Evolutionary conservation across 1,140 invertebrate genomes (phyloP), one percentile per base, ranked within the genome.

Genomic region (Drosophila punjabiensis): DNA sequence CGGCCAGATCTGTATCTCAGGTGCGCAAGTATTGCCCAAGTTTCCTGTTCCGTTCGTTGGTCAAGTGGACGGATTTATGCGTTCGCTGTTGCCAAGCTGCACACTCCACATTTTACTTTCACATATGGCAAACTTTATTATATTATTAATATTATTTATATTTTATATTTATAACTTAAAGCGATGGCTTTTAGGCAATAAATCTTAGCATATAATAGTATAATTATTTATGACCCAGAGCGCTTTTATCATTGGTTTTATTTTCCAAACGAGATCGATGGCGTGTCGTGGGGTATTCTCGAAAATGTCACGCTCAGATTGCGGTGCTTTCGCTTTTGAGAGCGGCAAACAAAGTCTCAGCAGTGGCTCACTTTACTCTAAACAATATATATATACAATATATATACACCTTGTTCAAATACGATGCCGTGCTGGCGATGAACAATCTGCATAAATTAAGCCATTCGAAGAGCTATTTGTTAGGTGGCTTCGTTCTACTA

Each of bases 371-470:
- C 16, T 50, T 41, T 48, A 28, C 53, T 63, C 35, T 58, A 53
- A 28, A 41, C n/a, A 60, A 39, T 39, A 58, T 63, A 39, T 58
- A 41, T 48, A 50, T 33, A 33, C n/a, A 35, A 41, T 48, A 50
- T 33, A 33, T 20, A 35, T 56, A 64, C 30, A 37, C 65, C 56
- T 13, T 59, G 58, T 76, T 60, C 61, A 41, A 66, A 75, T 64
- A 70, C 75, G 71, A 85, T 74, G 53, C 55, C 77, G 65, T 83
- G 60, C 60, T 61, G 78, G 53, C 73, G 79, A 82, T 79, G 76
- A 67, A 87, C 83, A 87, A 85, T 83, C 60, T 81, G 85, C 79
- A 89, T 89, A 89, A 85, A 89, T 89, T 89, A 90, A 79, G 79
- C 56, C 48, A 60, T 56, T 56, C 32, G 65, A 32, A 39, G 39